These are phyloP conservation scores for Cryptops parisi DNA, from an alignment of 2,888 invertebrate genomes.

Conservation along the genomic window DNA sequence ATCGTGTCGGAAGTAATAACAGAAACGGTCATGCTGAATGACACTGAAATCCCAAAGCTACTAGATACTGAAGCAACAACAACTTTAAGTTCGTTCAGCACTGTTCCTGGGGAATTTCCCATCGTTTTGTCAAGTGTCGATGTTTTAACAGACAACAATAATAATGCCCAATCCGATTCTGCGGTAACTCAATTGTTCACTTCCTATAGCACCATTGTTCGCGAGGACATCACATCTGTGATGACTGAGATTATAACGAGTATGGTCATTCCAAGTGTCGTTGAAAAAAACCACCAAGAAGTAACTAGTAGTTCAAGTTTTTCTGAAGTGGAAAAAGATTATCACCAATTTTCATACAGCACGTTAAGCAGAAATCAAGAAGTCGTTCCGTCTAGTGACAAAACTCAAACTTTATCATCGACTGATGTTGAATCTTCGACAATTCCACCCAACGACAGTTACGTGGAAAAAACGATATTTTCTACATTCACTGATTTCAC, in stretches of 20 bases:
- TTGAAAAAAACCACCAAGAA: neutral
- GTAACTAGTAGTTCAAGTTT: neutral
- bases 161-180: neutral
- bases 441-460: neutral
- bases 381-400: neutral
- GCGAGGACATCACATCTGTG: conserved; percentile 4
- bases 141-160: neutral
- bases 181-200: conserved; percentile 1
- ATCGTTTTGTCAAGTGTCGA: neutral
- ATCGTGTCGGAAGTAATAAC: conserved; percentile 72
- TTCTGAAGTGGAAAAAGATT: no score
- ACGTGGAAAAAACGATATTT: conserved; percentile 45
- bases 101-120: conserved; percentile 2
- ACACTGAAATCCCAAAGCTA: neutral
- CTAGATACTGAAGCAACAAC: neutral
- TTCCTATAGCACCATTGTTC: conserved; percentile 7
- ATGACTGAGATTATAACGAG: conserved; percentile 3
- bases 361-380: neutral
- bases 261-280: neutral
- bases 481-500: conserved; percentile 66
- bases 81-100: conserved; percentile 1
- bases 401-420: neutral
- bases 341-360: neutral
- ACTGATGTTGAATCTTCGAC: neutral
- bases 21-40: conserved; percentile 41